These are phyloP conservation scores for Sphinx pinastri DNA, from an alignment of 2,888 invertebrate species.

Conservation along the genomic window DNA sequence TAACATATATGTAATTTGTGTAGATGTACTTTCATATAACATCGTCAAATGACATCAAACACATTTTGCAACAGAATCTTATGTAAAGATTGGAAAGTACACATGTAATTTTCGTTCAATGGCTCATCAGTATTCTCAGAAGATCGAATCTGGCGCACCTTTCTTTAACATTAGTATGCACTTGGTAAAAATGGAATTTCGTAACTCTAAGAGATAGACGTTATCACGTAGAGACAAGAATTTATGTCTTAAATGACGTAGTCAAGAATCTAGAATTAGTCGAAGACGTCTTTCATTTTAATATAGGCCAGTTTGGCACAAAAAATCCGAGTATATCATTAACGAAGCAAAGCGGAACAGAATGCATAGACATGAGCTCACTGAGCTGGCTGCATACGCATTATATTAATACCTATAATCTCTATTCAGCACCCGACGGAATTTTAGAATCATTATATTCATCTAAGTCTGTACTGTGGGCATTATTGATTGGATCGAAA, in stretches of 20 bases:
- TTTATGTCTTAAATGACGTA: neutral
- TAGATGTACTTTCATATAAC: neutral
- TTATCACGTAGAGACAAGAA: neutral
- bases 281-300: constrained; percentile 12
- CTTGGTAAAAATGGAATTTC: constrained; percentile 3
- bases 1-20: neutral
- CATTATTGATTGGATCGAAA: too few relatives aligned
- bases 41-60: constrained; percentile 9
- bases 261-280: neutral
- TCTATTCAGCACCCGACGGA: too few relatives aligned
- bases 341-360: too few relatives aligned
- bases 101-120: constrained; percentile 11
- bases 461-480: too few relatives aligned
- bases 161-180: constrained; percentile 13
- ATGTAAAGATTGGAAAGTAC: constrained; percentile 15
- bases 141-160: constrained; percentile 12
- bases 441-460: too few relatives aligned
- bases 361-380: too few relatives aligned
- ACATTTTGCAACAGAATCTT: constrained; percentile 5
- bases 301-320: neutral
- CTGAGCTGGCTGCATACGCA: too few relatives aligned
- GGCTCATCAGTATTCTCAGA: constrained; percentile 9
- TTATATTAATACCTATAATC: too few relatives aligned
- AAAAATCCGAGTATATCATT: neutral
- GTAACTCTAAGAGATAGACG: constrained; percentile 4